These are phyloP conservation scores for Chironex yamaguchii DNA, from an alignment of 30 jellyfish, hydroid and myxozoan genomes.

Conservation along the genomic window DNA sequence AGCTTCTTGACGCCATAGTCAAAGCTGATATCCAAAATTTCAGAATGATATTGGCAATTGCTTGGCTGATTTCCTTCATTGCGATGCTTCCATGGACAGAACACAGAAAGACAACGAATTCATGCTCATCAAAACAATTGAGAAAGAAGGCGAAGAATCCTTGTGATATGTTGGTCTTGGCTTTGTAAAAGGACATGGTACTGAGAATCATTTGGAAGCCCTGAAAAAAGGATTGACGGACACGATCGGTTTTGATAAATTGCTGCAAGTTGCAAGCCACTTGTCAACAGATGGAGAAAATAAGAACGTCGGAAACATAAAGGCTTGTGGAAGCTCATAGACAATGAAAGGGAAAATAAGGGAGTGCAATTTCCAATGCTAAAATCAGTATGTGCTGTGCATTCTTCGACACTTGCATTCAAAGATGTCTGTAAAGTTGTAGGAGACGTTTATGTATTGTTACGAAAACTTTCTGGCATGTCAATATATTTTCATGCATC, in stretches of 20 bases:
- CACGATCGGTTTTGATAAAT: slow-evolving; percentile 16
- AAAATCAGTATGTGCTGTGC: slow-evolving; percentile 58
- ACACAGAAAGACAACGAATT: slow-evolving; percentile 50
- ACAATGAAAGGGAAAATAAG: slow-evolving; percentile 19
- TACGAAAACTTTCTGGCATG: slow-evolving; percentile 30
- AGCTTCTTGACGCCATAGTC: slow-evolving; percentile 14
- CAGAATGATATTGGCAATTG: not conserved
- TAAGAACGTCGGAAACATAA: slow-evolving; percentile 22
- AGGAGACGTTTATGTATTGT: slow-evolving; percentile 8
- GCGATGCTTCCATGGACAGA: slow-evolving; percentile 34
- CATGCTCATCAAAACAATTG: slow-evolving; percentile 18
- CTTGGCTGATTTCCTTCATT: slow-evolving; percentile 1
- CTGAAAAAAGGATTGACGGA: slow-evolving; percentile 19
- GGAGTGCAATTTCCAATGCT: slow-evolving; percentile 48
- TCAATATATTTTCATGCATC: slow-evolving; percentile 33
- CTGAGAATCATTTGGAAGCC: slow-evolving; percentile 33
- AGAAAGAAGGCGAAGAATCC: not conserved
- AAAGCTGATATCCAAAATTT: not conserved
- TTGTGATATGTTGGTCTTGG: slow-evolving; percentile 35
- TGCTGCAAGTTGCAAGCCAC: slow-evolving; percentile 11
- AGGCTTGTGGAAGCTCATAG: slow-evolving; percentile 40
- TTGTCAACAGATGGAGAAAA: slow-evolving; percentile 28
- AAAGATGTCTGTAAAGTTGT: slow-evolving; percentile 51
- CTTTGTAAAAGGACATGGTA: not conserved
- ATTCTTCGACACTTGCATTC: slow-evolving; percentile 47